Percentiles rank a stretch among this genome's conserved stretches.
phyloP scores from a whole-genome alignment of 2,113 vertebrate species.

The Sorex araneus region DNA sequence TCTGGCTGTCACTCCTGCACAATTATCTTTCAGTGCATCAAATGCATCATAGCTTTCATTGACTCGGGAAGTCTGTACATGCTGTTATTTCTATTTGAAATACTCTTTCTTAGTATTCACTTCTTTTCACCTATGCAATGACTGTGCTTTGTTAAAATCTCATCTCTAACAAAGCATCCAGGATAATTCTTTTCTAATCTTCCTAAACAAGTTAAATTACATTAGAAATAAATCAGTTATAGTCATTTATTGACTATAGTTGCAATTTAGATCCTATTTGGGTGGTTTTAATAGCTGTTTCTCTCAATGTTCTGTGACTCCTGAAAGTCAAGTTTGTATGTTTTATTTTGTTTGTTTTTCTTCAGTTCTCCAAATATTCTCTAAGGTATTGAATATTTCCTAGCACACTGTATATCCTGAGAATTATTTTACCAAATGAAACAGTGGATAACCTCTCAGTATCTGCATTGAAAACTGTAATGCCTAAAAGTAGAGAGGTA shows the following conservation, averaged over 20 bases:
- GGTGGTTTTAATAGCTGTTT: background rate
- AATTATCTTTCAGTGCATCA: no score
- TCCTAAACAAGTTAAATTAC: background rate
- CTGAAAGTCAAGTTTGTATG: background rate
- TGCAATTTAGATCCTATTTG: background rate
- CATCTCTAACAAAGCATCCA: background rate
- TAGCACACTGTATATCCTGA: background rate
- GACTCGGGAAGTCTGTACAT: no score
- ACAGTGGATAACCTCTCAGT: no score
- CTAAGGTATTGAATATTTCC: background rate
- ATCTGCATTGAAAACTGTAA: no score
- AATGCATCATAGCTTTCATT: no score
- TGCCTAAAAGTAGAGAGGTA: no score
- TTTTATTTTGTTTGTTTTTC: no score
- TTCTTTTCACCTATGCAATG: background rate
- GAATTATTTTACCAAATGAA: conserved; percentile 31
- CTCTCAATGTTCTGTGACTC: background rate
- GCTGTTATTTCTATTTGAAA: background rate
- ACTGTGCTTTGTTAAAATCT: background rate
- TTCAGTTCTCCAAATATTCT: background rate
- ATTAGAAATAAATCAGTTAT: background rate
- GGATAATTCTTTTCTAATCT: background rate
- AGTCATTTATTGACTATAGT: background rate
- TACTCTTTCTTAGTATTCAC: background rate
- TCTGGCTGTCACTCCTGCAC: no score